Base-by-base conservation (phyloP, 1,140 invertebrate species). In the Cryptotermes secundus region DNA sequence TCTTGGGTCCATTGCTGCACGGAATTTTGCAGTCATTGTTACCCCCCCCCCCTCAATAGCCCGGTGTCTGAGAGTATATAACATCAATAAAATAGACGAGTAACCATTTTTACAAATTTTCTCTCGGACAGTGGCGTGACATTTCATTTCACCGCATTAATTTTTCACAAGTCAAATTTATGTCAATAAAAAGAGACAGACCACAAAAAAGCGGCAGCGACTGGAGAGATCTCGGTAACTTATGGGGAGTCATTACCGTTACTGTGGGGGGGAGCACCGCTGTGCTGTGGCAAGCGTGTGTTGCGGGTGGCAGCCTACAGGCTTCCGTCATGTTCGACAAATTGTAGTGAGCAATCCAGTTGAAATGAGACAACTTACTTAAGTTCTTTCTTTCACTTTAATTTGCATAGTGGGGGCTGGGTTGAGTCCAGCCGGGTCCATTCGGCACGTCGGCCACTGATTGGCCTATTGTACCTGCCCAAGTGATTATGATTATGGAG, bases 91-190 rank as follows among this genome's bases (percentile, higher is more conserved):
- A 72, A 72, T 72, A 72, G 31, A 72, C 31, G 59, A 72, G 31
- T 1, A 26, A 31, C 26, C 34, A 81, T 45, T 81, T 45, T 81
- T 45, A 81, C 80, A 81, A 38, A 31, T 45, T 26, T 36, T 35
- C 34, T 81, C 22, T 26, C 42, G 80, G 80, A 9, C 35, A 81
- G 80, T 38, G 80, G 35, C n/a, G 26, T 81, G 80, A 81, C 80
- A 26, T 36, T 45, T 38, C 31, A 31, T 36, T 36, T 81, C 34
- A 81, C 80, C 80, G 34, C 80, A 81, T 81, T 81, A 81, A 36
- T 81, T 81, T 81, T 36, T 81, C 80, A 81, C 80, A 45, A 38
- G 34, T 81, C 80, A 81, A 81, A 81, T 81, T 81, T 81, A 45
- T n/a, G 80, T 81, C 80, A 81, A 81, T 81, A 35, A 34, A 80